Evolutionary conservation across 2,113 vertebrate genomes (phyloP).

Genomic region (Tiliqua scincoides): DNA sequence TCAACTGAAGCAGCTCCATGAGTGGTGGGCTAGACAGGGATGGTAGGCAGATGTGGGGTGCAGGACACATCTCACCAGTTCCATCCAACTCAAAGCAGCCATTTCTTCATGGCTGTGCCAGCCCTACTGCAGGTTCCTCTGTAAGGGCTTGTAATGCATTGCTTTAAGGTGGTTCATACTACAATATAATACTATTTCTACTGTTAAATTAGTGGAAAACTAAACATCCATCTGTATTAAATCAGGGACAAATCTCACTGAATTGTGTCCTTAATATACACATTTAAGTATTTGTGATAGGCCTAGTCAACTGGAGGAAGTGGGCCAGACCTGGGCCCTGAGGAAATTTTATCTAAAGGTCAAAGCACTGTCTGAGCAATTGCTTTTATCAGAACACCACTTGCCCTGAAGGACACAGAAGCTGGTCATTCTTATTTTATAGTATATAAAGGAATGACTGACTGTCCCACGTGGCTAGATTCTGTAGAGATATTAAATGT

Average conservation of each 20-base stretch:
- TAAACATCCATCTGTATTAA: not conserved
- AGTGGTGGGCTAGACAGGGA: too few species aligned
- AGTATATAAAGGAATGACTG: not conserved
- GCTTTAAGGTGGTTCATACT: too few species aligned
- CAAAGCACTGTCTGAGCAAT: not conserved
- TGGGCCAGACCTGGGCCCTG: too few species aligned
- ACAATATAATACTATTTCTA: too few species aligned
- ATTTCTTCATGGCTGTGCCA: too few species aligned
- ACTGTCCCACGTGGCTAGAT: not conserved
- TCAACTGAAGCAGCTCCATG: too few species aligned
- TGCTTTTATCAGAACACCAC: not conserved
- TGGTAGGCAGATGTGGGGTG: too few species aligned
- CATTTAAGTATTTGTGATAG: too few species aligned
- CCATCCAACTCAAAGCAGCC: too few species aligned
- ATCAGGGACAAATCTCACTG: not conserved
- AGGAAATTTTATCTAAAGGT: not conserved
- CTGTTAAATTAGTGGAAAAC: not conserved
- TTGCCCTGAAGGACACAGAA: not conserved
- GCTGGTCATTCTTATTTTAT: not conserved
- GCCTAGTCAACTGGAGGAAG: too few species aligned
- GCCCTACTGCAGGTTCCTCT: too few species aligned
- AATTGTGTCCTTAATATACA: not conserved
- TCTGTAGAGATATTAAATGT: not conserved
- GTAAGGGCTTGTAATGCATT: constrained; percentile 1
- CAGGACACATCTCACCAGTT: too few species aligned